Evolutionary conservation across 37 sponge, comb jelly and placozoan species (phyloP), one percentile per base, ranked within the genome.

Genomic region (Mnemiopsis leidyi): DNA sequence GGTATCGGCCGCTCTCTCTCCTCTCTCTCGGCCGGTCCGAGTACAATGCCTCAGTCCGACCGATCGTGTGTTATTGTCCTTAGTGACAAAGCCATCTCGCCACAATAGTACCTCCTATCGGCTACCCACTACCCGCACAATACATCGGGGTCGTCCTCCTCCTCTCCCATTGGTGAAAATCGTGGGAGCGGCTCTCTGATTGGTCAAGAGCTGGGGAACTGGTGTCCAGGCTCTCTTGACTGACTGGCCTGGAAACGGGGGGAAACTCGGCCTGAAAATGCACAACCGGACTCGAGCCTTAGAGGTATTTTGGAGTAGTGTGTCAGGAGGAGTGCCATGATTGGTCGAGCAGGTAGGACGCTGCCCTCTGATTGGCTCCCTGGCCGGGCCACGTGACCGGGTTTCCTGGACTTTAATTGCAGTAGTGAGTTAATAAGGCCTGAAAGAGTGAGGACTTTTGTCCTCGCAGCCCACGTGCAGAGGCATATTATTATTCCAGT

Each of bases 361-460:
- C 29, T 3, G 73, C 23, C 2, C 73, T 69, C 73, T 25, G 28
- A 69, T 69, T 69, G 73, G 73, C 21, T 21, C 73, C 29, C 73
- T 20, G 7, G 28, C 21, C 29, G 24, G 29, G 28, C 1, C 73
- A 69, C 73, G 73, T 69, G 73, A 69, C 73, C 7, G 29, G 73
- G 29, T 69, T 69, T 69, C 73, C 73, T 69, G 73, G 73, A 69
- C 73, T 21, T 69, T 69, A 69, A 69, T 69, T 69, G 73, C 28
- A 69, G 73, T 21, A 69, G 73, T 69, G 73, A 69, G 73, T 69
- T 69, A 69, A 69, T 69, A 25, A 69, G 29, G 24, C 73, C 29
- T 69, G 73, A 69, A 69, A 69, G 73, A 25, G 24, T n/a, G 73
- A 69, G 73, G 73, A 69, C 73, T 69, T 69, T 69, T 69, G 73